Conservation (phyloP, 2,888 invertebrate genomes). For the Conchocele bisecta region DNA sequence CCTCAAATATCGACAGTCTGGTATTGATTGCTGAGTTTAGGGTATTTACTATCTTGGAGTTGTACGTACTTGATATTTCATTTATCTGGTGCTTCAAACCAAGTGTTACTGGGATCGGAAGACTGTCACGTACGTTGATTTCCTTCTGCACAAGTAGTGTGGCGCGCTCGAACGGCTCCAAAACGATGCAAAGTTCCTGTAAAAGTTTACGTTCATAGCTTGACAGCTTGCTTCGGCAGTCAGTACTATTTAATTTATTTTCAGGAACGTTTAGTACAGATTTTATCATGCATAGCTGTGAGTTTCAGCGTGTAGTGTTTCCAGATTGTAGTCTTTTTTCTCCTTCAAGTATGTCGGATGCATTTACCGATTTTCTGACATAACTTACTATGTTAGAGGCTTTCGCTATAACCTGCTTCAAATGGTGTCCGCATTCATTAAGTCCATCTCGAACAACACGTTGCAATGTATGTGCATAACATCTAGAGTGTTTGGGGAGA, state of each 20-base stretch:
- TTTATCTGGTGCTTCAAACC: conserved; percentile 28
- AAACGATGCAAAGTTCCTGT: conserved; percentile 14
- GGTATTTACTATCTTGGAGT: conserved; percentile 15
- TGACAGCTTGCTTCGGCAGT: conserved; percentile 8
- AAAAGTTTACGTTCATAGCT: conserved; percentile 35
- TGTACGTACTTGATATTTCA: conserved; percentile 24
- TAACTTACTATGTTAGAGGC: conserved; percentile 17
- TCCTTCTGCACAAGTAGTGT: conserved; percentile 28
- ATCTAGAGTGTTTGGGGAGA: conserved; percentile 1
- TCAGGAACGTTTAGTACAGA: conserved; percentile 24
- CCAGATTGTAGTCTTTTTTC: conserved; percentile 32
- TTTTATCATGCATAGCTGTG: conserved; percentile 26
- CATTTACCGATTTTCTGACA: conserved; percentile 20
- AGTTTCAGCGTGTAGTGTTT: conserved; percentile 34
- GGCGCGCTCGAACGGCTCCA: conserved; percentile 26
- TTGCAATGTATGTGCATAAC: conserved; percentile 43
- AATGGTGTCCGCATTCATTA: conserved; percentile 3
- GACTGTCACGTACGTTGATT: conserved; percentile 26
- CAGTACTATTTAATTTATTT: conserved; percentile 19
- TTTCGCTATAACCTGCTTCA: conserved; percentile 25
- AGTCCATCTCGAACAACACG: conserved; percentile 37
- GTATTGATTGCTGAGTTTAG: conserved; percentile 23
- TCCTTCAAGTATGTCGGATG: conserved; percentile 26
- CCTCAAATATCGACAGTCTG: conserved; percentile 3
- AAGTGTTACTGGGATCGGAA: conserved; percentile 27